Percentiles rank a stretch among this genome's conserved stretches.
These are phyloP conservation scores for Peromyscus leucopus DNA, from an alignment of 2,113 vertebrate genomes.

Conservation along the genomic window DNA sequence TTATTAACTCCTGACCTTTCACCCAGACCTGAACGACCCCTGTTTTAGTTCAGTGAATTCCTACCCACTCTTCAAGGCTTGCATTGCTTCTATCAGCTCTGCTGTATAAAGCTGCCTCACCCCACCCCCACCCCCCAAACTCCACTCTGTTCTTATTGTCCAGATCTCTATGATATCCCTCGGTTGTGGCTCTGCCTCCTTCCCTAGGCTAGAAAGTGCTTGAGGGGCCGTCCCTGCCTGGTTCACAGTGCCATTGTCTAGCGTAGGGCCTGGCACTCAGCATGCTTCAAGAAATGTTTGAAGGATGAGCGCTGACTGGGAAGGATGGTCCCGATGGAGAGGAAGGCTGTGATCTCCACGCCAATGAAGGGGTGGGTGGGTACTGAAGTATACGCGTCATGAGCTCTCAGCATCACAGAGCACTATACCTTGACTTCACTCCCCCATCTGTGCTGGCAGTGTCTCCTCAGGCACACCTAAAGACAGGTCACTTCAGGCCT, in stretches of 20 bases:
- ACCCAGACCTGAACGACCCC: background rate
- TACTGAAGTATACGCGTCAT: background rate
- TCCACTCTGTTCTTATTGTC: background rate
- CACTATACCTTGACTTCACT: background rate
- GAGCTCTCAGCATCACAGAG: fast-evolving
- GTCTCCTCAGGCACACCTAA: background rate
- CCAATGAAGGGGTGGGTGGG: background rate
- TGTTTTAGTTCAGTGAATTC: background rate
- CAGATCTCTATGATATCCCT: background rate
- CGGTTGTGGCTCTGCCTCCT: background rate
- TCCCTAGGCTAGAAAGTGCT: background rate
- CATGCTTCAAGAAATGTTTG: background rate
- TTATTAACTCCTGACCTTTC: background rate
- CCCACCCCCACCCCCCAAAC: background rate
- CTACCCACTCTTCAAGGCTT: background rate
- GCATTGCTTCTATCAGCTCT: background rate
- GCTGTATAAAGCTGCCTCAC: background rate
- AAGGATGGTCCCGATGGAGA: background rate
- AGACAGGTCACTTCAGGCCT: background rate
- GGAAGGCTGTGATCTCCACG: background rate
- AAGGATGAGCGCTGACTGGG: background rate
- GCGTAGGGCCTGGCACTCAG: background rate
- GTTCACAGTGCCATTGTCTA: background rate
- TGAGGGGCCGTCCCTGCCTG: background rate
- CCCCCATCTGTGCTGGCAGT: background rate